These are phyloP conservation scores for Erebia ligea DNA, from an alignment of 2,888 invertebrate genomes.

Conservation along the genomic window DNA sequence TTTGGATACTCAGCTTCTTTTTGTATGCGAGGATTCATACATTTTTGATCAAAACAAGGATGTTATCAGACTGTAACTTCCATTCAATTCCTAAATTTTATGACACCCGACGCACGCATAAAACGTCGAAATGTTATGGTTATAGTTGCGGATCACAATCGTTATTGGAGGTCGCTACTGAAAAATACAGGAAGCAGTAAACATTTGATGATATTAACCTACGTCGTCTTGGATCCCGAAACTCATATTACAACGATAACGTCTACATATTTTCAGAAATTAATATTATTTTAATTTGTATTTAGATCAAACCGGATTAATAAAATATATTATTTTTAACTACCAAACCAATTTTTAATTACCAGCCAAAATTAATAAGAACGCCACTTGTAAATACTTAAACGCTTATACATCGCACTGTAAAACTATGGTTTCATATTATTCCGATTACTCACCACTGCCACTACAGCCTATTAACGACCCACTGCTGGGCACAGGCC, in stretches of 20 bases:
- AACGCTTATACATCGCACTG: too few relatives aligned
- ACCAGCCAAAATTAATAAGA: too few relatives aligned
- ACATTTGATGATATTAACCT: not conserved
- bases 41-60: constrained; percentile 14
- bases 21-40: not conserved
- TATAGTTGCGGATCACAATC: constrained; percentile 17
- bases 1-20: not conserved
- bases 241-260: not conserved
- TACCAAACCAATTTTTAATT: too few relatives aligned
- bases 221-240: not conserved
- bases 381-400: too few relatives aligned
- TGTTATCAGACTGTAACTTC: constrained; percentile 15
- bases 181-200: constrained; percentile 5
- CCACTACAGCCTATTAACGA: too few relatives aligned
- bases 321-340: too few relatives aligned
- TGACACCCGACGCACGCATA: constrained; percentile 6
- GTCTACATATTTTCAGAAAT: too few relatives aligned
- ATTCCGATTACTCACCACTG: too few relatives aligned
- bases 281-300: too few relatives aligned
- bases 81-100: constrained; percentile 21
- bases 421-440: too few relatives aligned
- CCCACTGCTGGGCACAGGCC: too few relatives aligned
- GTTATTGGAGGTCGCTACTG: not conserved
- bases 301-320: not conserved
- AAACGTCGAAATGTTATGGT: constrained; percentile 8